Percentiles rank a stretch among this genome's conserved stretches.
Conservation (phyloP, 2,888 invertebrate species). For the Ctenicera cuprea region DNA sequence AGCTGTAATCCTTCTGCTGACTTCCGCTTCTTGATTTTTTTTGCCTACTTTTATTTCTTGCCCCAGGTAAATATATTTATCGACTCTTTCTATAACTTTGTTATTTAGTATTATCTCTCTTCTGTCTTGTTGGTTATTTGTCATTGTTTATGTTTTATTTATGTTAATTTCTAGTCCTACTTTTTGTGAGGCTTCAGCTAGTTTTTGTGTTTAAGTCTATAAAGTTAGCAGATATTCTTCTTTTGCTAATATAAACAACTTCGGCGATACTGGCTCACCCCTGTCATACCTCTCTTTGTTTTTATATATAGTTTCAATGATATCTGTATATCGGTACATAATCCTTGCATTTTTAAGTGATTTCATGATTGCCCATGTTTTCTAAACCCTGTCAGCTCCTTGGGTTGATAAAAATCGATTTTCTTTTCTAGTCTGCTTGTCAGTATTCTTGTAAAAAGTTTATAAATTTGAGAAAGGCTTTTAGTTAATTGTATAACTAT, state of each 20-base stretch:
- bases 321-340: no score
- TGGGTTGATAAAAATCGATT: no score
- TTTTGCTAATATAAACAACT: slow-evolving; percentile 4
- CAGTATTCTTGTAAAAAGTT: no score
- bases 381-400: no score
- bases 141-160: not conserved
- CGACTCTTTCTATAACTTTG: no score
- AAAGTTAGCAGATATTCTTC: not conserved
- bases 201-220: no score
- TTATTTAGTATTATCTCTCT: slow-evolving; percentile 1
- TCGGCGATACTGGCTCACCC: not conserved
- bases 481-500: no score
- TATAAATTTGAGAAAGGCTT: no score
- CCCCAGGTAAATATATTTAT: not conserved
- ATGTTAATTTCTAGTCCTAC: not conserved
- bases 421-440: no score
- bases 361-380: no score
- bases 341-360: no score
- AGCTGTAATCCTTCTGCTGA: not conserved
- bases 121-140: not conserved
- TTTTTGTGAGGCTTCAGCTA: no score
- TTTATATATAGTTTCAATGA: not conserved
- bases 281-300: not conserved
- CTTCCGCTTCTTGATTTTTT: not conserved
- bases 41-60: not conserved